Evolutionary conservation across 1,140 invertebrate genomes (phyloP), one percentile per base, ranked within the genome.

Genomic region (Apocrypta bakeri): DNA sequence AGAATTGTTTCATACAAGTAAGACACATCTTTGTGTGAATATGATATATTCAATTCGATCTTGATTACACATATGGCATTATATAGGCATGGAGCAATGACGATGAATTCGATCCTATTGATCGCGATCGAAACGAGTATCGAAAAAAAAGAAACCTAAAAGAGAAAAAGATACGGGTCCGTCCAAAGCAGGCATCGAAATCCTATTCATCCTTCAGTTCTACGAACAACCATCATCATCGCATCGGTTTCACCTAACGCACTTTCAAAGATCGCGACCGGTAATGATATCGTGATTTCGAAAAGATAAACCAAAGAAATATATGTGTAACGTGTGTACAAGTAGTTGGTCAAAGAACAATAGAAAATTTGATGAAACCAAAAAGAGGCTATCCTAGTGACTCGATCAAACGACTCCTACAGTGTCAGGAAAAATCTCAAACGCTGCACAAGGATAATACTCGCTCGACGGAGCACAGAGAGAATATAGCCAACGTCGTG

Each of bases 41-140:
- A 56, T 21, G 21, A 2, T 7, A 56, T 9, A 69, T 37, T 69
- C 27, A 56, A 56, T n/a, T 56, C 48, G 48, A 21, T 56, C 31
- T 69, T 69, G 12, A 21, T 37, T 69, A 31, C 68, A 9, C 63
- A 24, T 7, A 12, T 7, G 56, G 12, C 17, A n/a, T 2, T 37
- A 9, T 37, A 66, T 9, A n/a, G n/a, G n/a, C n/a, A n/a, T 24
- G 27, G 2, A 17, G 72, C n/a, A 11, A 61, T 9, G 29, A 29
- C 40, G 31, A 71, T 37, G 81, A 82, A 82, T 71, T 76, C 74
- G 81, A 82, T 82, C 64, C 74, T 71, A 77, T 81, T 75, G 71
- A 81, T 37, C 33, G 42, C 17, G 25, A 61, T 29, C 40, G 1
- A 25, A 64, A 11, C 21, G 31, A 25, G 21, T 31, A 71, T 71